Percentiles rank a stretch among this genome's conserved stretches.
Evolutionary conservation across 2,888 invertebrate genomes (phyloP).

Genomic region (Hololepta plana): DNA sequence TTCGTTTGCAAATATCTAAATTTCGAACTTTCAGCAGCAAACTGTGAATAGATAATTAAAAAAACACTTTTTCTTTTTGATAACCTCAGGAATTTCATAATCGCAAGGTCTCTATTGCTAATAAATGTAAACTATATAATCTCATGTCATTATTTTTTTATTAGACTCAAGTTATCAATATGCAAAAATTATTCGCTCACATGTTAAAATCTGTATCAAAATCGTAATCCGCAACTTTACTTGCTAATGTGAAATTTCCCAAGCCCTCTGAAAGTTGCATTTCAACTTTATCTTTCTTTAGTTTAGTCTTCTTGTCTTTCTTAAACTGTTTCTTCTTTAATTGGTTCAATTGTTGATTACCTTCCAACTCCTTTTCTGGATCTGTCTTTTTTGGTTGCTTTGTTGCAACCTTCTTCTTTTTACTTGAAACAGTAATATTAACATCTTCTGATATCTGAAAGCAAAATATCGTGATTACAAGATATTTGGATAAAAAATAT

Average conservation of each 20-base stretch:
- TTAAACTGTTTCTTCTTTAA: slow-evolving; percentile 44
- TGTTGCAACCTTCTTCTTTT: slow-evolving; percentile 19
- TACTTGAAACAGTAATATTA: slow-evolving; percentile 8
- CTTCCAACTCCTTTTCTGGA: slow-evolving; percentile 50
- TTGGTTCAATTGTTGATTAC: slow-evolving; percentile 43
- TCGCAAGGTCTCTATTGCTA: not conserved
- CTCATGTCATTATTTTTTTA: slow-evolving; percentile 7
- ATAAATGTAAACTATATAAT: slow-evolving; percentile 3
- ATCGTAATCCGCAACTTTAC: slow-evolving; percentile 35
- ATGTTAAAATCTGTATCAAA: slow-evolving; percentile 39
- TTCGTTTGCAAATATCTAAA: too few species aligned
- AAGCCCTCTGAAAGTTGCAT: slow-evolving; percentile 41
- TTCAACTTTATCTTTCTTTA: slow-evolving; percentile 35
- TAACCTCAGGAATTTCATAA: too few species aligned
- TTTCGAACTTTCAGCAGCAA: too few species aligned
- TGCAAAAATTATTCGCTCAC: slow-evolving; percentile 9
- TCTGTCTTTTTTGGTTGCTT: slow-evolving; percentile 33
- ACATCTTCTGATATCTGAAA: slow-evolving; percentile 9
- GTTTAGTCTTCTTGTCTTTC: slow-evolving; percentile 40
- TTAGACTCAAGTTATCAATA: too few species aligned
- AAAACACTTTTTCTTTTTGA: too few species aligned
- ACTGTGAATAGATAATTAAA: too few species aligned
- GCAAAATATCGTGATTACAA: too few species aligned
- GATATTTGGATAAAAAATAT: too few species aligned
- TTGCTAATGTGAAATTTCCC: slow-evolving; percentile 36